Conservation (phyloP, 2,888 invertebrate genomes). For the Philereme transversata region DNA sequence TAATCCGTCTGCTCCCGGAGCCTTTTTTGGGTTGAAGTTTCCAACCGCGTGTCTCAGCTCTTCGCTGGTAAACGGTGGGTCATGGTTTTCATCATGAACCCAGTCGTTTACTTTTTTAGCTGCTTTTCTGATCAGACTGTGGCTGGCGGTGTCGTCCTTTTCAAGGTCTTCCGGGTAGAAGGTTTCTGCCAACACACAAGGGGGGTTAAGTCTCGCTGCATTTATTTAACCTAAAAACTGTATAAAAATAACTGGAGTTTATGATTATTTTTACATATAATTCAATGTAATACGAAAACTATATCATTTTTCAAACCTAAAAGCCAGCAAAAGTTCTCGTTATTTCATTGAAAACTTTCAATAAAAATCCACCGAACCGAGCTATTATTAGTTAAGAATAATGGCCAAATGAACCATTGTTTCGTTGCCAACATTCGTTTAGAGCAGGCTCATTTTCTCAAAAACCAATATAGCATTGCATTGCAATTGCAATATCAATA, state of each 20-base stretch:
- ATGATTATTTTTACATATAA: slow-evolving; percentile 4
- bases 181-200: too few species aligned
- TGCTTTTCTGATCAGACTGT: too few species aligned
- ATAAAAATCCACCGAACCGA: slow-evolving; percentile 34
- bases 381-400: slow-evolving; percentile 42
- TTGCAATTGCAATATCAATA: slow-evolving; percentile 76
- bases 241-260: background rate
- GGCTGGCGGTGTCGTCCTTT: too few species aligned
- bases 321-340: slow-evolving; percentile 30
- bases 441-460: slow-evolving; percentile 62
- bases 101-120: too few species aligned
- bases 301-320: slow-evolving; percentile 29
- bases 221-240: too few species aligned
- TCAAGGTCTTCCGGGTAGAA: too few species aligned
- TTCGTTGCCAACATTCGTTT: slow-evolving; percentile 53
- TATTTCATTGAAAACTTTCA: slow-evolving; percentile 35
- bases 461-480: slow-evolving; percentile 68
- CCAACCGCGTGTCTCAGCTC: too few species aligned
- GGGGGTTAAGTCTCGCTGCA: too few species aligned
- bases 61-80: too few species aligned
- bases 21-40: too few species aligned
- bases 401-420: slow-evolving; percentile 40
- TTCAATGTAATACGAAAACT: slow-evolving; percentile 20
- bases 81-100: too few species aligned
- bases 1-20: too few species aligned